Percentiles rank a stretch among this genome's conserved stretches.
Evolutionary conservation across 2,888 invertebrate genomes (phyloP).

Genomic region (Acrobasis suavella): DNA sequence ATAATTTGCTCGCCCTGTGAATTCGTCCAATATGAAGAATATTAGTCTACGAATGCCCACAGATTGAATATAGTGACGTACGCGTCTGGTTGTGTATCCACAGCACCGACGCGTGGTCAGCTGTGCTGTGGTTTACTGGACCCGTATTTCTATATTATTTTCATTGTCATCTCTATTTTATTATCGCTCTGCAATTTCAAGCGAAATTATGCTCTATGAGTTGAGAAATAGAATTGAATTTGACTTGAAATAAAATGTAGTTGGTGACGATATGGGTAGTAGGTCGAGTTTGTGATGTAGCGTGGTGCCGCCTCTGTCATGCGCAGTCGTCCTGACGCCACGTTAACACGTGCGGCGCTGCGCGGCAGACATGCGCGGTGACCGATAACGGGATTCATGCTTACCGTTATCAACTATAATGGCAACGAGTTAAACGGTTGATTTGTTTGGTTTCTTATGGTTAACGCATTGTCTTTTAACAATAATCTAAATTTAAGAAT

Average conservation of each 20-base stretch:
- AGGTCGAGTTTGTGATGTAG: constrained; percentile 4
- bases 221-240: background rate
- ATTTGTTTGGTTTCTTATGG: background rate
- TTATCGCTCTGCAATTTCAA: background rate
- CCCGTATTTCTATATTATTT: background rate
- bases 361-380: constrained; percentile 17
- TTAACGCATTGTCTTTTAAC: no score
- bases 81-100: background rate
- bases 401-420: background rate
- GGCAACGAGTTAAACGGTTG: background rate
- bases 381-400: background rate
- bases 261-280: background rate
- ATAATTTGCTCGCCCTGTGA: background rate
- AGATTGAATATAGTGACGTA: constrained; percentile 13
- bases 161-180: background rate
- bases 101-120: constrained; percentile 4
- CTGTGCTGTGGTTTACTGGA: background rate
- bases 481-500: no score
- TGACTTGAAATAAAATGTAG: background rate
- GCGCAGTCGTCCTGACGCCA: constrained; percentile 62
- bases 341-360: constrained; percentile 37
- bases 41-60: background rate
- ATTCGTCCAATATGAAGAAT: constrained; percentile 6
- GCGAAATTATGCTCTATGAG: background rate
- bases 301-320: constrained; percentile 45